Evolutionary conservation across 1,140 invertebrate genomes (phyloP).

Genomic region (Caenorhabditis latens): DNA sequence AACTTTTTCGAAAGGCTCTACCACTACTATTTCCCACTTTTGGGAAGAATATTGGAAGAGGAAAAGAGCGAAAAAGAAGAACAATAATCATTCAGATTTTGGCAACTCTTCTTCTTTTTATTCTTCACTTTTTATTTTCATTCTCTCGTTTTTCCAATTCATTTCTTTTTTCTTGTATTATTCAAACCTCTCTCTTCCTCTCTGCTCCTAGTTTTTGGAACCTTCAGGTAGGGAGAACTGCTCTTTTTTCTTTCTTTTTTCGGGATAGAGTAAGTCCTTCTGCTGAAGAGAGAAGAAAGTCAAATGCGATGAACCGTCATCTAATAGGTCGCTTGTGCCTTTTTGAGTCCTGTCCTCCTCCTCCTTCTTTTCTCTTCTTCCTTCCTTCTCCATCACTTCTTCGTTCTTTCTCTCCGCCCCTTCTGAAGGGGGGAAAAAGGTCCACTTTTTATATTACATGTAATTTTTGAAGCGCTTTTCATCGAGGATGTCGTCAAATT

Average conservation of each 20-base stretch:
- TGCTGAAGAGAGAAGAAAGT: conserved; percentile 26
- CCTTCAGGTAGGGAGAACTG: background rate
- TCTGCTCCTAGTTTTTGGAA: background rate
- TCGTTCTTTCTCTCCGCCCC: conserved; percentile 18
- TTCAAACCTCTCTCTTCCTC: too few species aligned
- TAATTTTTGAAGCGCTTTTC: conserved; percentile 33
- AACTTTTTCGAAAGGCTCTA: background rate
- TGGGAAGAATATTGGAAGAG: background rate
- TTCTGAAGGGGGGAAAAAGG: conserved; percentile 18
- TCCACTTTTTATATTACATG: conserved; percentile 47
- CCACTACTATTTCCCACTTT: background rate
- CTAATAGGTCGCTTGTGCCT: conserved; percentile 33
- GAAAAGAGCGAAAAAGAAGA: conserved; percentile 17
- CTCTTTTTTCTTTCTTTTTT: background rate
- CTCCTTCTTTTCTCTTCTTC: conserved; percentile 3
- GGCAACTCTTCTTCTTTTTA: conserved; percentile 10
- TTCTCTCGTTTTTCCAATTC: background rate
- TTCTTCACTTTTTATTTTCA: background rate
- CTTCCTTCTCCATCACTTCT: conserved; percentile 47
- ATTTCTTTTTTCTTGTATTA: background rate
- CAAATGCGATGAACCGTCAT: conserved; percentile 39
- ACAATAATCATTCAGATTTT: conserved; percentile 20
- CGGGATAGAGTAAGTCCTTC: background rate
- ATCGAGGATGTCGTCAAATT: background rate
- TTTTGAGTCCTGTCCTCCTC: conserved; percentile 45